These are phyloP conservation scores for Mico argentatus DNA, from an alignment of 2,797 vertebrate species.

Conservation along the genomic window DNA sequence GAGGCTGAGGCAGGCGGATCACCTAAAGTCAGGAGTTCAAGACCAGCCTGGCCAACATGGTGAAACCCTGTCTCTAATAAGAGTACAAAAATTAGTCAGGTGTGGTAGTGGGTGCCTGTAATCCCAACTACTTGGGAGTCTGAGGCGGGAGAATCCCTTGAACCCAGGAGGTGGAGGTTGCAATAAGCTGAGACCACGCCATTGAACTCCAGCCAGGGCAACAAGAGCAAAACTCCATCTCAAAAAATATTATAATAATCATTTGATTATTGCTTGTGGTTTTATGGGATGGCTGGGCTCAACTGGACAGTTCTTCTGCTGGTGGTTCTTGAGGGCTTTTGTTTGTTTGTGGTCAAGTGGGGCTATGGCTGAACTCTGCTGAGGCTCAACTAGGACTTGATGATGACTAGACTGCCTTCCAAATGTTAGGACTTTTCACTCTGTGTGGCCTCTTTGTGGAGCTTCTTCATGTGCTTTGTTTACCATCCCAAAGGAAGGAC, in stretches of 20 bases:
- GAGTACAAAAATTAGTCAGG: neutral
- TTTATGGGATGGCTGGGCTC: neutral
- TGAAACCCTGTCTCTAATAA: neutral
- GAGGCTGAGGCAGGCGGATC: neutral
- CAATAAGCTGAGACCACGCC: neutral
- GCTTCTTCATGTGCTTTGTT: neutral
- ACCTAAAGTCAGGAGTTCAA: neutral
- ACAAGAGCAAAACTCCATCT: neutral
- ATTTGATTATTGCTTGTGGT: neutral
- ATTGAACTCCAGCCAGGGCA: neutral
- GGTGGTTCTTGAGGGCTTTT: neutral
- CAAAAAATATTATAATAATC: neutral
- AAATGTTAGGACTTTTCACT: neutral
- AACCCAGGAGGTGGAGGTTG: neutral
- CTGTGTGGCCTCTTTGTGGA: accelerated
- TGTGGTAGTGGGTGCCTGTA: neutral
- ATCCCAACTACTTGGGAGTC: neutral
- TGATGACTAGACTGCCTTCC: neutral
- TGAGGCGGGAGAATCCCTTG: neutral
- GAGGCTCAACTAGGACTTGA: neutral
- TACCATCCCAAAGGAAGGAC: no score
- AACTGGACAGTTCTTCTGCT: neutral
- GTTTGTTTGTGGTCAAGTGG: neutral
- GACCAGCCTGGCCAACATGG: neutral
- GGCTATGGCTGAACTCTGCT: neutral